Percentiles rank a stretch among this genome's conserved stretches.
Evolutionary conservation across 2,113 vertebrate species (phyloP).

Genomic region (Microcebus ravelobensis): DNA sequence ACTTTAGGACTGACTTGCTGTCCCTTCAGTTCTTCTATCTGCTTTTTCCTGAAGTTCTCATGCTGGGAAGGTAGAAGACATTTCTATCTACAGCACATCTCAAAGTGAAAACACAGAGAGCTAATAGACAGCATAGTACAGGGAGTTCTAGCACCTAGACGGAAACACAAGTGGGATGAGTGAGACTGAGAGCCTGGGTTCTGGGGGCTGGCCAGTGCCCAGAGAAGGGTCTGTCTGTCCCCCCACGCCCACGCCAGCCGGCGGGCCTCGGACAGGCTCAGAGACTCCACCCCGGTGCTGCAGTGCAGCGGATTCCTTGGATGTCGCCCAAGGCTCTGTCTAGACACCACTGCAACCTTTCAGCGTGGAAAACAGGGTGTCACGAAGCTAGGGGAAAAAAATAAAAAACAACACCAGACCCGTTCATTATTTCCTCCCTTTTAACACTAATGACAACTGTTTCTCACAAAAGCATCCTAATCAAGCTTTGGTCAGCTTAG

Average conservation of each 20-base stretch:
- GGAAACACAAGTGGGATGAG: background rate
- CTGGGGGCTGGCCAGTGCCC: background rate
- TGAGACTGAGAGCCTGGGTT: background rate
- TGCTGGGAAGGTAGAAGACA: constrained; percentile 85
- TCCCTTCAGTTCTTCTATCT: constrained; percentile 89
- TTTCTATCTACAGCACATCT: background rate
- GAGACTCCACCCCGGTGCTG: constrained; percentile 66
- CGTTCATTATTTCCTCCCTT: background rate
- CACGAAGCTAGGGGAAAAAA: background rate
- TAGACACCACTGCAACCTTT: constrained; percentile 56
- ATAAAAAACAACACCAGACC: background rate
- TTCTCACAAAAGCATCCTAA: background rate
- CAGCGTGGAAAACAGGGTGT: background rate
- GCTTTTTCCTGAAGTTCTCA: constrained; percentile 93
- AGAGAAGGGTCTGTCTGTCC: background rate
- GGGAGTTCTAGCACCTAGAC: background rate
- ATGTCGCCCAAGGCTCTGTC: constrained; percentile 55
- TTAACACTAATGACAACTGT: background rate
- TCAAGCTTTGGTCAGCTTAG: background rate
- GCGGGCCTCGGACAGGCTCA: background rate
- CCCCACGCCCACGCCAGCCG: background rate
- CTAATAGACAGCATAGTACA: background rate
- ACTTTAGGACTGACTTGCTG: constrained; percentile 87
- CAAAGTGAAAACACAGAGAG: constrained; percentile 12
- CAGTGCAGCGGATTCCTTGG: constrained; percentile 56